Evolutionary conservation across 2,888 invertebrate genomes (phyloP), one percentile per base, ranked within the genome.

Genomic region (Andrena dorsata): DNA sequence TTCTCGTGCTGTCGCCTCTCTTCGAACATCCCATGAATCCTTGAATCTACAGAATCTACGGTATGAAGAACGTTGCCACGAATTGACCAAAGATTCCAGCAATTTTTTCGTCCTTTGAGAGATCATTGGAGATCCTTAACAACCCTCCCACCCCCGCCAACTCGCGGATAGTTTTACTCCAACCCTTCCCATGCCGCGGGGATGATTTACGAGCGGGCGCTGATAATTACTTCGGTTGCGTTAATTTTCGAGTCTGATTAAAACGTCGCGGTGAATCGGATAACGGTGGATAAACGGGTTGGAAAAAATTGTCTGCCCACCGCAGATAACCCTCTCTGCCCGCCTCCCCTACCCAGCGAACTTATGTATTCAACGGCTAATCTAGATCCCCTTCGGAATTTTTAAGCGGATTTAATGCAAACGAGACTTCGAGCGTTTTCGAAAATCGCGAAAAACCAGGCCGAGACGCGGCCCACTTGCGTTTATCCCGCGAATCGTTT

Each of bases 211-310:
- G 75, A 82, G 69, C 80, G 28, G 41, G 0, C 63, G 32, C 77
- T 73, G 71, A 78, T 83, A 83, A 83, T 83, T 77, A 78, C 82
- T 75, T 79, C 51, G 77, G 82, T 75, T 78, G 69, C 82, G 82
- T 71, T 83, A 78, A 83, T 83, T 83, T 81, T 69, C 77, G 65
- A 71, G 74, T 68, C 70, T 82, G 83, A 83, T 83, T 83, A 83
- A 83, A 83, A 82, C 78, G 83, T 83, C 83, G 47, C 61, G 28
- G 20, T 16, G 68, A 68, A 77, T 82, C 83, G 83, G 83, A 83
- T 83, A 82, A 75, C 83, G 66, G 61, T 8, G 83, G 78, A 83
- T 71, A 75, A 83, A 82, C 83, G 82, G 65, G 66, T 47, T n/a
- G 58, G 74, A 80, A 83, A 83, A 83, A 83, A 77, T 83, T 74